Evolutionary conservation across 2,888 invertebrate species (phyloP), one percentile per base, ranked within the genome.

Genomic region (Amitus sp.): DNA sequence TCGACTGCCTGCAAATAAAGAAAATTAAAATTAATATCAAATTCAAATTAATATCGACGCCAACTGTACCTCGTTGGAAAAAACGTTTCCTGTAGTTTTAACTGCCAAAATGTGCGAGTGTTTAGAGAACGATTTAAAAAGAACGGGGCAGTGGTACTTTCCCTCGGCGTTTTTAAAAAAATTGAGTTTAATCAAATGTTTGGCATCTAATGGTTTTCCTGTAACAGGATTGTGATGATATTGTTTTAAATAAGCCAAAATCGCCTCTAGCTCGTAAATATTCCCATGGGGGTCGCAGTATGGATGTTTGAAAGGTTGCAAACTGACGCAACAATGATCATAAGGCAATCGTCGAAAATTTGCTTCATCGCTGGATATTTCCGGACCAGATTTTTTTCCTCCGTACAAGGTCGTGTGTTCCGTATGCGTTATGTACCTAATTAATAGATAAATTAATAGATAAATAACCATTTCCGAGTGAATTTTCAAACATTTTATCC

Each of bases 151-250:
- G 76, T 98, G 96, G 76, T 91, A 94, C 70, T 93, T 87, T 2
- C 87, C 91, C 68, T 93, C 89, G 43, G 87, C 82, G 84, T 96
- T 97, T 81, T 94, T 95, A 75, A 90, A 87, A 75, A 98, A 95
- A 71, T 93, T 93, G 23, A 99, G 82, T 76, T 95, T 94, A 19
- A 91, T 87, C 47, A 99, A 82, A 1, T 89, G 86, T 80, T 96
- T 96, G 0, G 90, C 84, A 69, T 94, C 93, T 65, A 94, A 80
- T 74, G 93, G 88, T 87, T 93, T 93, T 39, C 98, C 98, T 23
- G 94, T 94, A 0, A 96, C 92, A 19, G 99, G 98, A 83, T 98
- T 97, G 1, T 93, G 85, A 82, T 96, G 97, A 80, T 89, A 96
- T 77, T 93, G 93, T 77, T 95, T 95, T 0, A 96, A 77, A 77